Percentiles rank a stretch among this genome's conserved stretches.
These are phyloP conservation scores for Atethmia centrago DNA, from an alignment of 2,888 invertebrate species.

Conservation along the genomic window DNA sequence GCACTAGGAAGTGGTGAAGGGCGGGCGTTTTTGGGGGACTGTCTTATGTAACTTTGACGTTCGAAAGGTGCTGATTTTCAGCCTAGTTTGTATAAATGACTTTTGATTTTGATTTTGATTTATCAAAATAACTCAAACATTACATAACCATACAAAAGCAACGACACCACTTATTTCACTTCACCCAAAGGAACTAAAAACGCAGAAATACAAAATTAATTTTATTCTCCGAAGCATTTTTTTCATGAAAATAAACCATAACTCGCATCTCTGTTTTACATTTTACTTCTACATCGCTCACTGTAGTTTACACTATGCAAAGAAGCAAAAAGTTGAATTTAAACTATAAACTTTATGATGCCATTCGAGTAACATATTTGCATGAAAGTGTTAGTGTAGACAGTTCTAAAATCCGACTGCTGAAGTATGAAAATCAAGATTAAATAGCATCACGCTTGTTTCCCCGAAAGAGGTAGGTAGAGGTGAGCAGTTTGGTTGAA, in stretches of 20 bases:
- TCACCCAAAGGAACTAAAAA: slow-evolving; percentile 19
- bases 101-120: too few species aligned
- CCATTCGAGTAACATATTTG: slow-evolving; percentile 1
- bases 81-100: too few species aligned
- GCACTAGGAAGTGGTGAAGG: too few species aligned
- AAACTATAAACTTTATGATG: slow-evolving; percentile 24
- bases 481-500: neutral
- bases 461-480: neutral
- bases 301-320: slow-evolving; percentile 25
- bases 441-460: neutral
- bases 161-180: neutral
- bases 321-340: slow-evolving; percentile 15
- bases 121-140: neutral
- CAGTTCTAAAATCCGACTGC: neutral
- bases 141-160: neutral
- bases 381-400: neutral
- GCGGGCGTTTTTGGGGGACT: too few species aligned
- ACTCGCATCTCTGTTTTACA: slow-evolving; percentile 31
- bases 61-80: too few species aligned
- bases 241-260: slow-evolving; percentile 34
- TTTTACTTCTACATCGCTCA: slow-evolving; percentile 18
- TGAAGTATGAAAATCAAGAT: neutral
- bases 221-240: slow-evolving; percentile 3
- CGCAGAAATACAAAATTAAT: slow-evolving; percentile 15
- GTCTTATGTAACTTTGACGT: too few species aligned